These are phyloP conservation scores for Tipula helvola DNA, from an alignment of 2,888 invertebrate genomes.

Conservation along the genomic window DNA sequence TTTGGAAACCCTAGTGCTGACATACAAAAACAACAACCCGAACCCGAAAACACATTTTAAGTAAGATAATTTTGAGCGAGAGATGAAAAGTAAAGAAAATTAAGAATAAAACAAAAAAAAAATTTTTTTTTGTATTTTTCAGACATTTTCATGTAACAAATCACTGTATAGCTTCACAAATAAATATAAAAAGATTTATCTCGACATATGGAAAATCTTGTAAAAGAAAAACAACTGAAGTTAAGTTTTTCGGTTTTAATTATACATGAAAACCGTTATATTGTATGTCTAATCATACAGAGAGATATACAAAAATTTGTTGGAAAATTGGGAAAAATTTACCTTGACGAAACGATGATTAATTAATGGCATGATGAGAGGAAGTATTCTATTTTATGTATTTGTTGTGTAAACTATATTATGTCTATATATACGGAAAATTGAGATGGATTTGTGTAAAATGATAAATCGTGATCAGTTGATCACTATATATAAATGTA, in stretches of 20 bases:
- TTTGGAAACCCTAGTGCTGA: too few species aligned
- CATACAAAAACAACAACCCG: neutral
- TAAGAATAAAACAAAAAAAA: neutral
- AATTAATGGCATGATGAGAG: neutral
- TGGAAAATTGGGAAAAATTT: neutral
- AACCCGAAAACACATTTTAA: neutral
- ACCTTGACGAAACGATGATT: neutral
- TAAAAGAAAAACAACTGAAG: neutral
- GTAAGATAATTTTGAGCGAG: neutral
- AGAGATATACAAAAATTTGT: neutral
- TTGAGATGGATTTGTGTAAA: neutral
- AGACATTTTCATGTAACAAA: slow-evolving; percentile 4
- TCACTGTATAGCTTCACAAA: neutral
- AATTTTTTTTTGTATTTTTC: neutral
- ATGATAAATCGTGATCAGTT: neutral
- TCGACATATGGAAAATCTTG: slow-evolving; percentile 4
- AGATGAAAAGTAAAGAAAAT: neutral
- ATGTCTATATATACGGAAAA: too few species aligned
- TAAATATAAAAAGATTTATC: slow-evolving; percentile 4
- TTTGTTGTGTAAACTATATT: neutral
- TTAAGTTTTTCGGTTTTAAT: neutral
- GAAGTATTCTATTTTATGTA: neutral
- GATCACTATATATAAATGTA: neutral
- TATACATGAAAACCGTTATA: neutral
- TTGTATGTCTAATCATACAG: neutral